These are phyloP conservation scores for Leptinotarsa haldemani DNA, from an alignment of 2,888 invertebrate genomes.

Conservation along the genomic window DNA sequence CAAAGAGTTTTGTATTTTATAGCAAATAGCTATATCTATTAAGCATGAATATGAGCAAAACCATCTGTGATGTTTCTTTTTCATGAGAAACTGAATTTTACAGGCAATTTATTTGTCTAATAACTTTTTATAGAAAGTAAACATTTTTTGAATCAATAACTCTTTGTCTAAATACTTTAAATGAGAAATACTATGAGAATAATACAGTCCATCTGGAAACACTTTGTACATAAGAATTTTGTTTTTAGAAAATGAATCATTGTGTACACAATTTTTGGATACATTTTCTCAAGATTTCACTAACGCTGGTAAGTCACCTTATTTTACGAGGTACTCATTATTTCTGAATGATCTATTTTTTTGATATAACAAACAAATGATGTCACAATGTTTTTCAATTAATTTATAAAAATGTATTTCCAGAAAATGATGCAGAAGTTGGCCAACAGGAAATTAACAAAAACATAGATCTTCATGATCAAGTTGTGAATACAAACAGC, in stretches of 20 bases:
- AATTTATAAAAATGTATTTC: neutral
- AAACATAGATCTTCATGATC: neutral
- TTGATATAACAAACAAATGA: neutral
- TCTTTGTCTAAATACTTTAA: neutral
- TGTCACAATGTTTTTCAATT: neutral
- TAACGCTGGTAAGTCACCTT: slow-evolving; percentile 1
- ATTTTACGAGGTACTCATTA: neutral
- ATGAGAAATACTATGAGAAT: neutral
- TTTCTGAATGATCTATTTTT: neutral
- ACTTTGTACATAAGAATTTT: neutral
- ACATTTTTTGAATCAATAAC: neutral
- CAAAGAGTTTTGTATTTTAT: neutral
- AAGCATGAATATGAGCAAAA: neutral
- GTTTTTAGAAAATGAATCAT: slow-evolving; percentile 12
- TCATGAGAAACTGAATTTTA: neutral
- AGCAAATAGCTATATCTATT: neutral
- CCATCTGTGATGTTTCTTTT: neutral
- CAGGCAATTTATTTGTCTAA: neutral
- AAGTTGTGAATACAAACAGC: neutral
- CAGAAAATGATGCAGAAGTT: neutral
- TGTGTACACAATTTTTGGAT: neutral
- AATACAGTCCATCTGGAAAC: neutral
- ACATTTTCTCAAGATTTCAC: neutral
- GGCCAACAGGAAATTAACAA: neutral
- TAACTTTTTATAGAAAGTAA: neutral